Conservation (phyloP, 2,797 vertebrate genomes). For the Danionella dracula region DNA sequence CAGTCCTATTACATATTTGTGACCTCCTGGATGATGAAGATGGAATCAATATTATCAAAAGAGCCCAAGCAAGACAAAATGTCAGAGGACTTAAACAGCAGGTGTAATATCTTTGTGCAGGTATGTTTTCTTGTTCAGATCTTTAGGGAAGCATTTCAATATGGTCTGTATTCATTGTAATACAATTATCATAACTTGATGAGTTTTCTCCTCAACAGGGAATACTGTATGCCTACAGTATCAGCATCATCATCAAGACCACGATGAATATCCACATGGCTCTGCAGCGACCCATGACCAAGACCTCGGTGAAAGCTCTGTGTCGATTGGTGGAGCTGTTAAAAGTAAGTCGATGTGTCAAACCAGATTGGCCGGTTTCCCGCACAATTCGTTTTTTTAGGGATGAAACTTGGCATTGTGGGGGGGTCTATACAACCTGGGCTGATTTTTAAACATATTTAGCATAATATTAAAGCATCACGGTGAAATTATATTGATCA, state of each 20-base stretch:
- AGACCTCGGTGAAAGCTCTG: slow-evolving; percentile 93
- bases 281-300: slow-evolving; percentile 97
- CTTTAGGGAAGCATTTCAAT: no score
- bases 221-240: slow-evolving; percentile 92
- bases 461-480: no score
- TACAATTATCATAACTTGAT: no score
- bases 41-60: slow-evolving; percentile 92
- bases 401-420: no score
- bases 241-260: slow-evolving; percentile 92
- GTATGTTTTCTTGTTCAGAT: slow-evolving; percentile 58
- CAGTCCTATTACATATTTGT: slow-evolving; percentile 98
- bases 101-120: slow-evolving; percentile 95
- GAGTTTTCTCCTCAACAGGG: slow-evolving; percentile 68
- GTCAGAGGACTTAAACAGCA: slow-evolving; percentile 87
- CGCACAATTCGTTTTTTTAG: no score
- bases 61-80: slow-evolving; percentile 83
- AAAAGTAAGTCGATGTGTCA: slow-evolving; percentile 71
- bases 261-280: slow-evolving; percentile 99
- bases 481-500: no score
- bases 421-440: no score
- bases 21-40: slow-evolving; percentile 99
- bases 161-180: no score
- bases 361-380: no score
- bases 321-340: slow-evolving; percentile 92
- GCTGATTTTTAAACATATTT: no score